phyloP scores from a whole-genome alignment of 2,888 invertebrate genomes.

The Diaperis boleti region DNA sequence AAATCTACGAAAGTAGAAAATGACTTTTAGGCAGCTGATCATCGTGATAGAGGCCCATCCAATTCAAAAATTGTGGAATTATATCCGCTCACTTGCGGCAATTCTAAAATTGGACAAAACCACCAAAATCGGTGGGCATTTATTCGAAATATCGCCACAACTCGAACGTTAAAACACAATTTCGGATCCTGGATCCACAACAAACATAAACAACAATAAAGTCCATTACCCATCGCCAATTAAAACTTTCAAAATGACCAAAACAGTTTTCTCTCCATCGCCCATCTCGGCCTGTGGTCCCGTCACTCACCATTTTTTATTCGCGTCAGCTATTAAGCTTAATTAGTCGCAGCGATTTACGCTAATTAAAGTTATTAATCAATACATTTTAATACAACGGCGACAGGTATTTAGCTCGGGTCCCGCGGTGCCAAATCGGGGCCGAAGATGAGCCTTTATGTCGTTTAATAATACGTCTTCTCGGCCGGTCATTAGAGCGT shows the following conservation, averaged over 20 bases:
- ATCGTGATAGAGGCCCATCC: too few species aligned
- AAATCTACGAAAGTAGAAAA: too few species aligned
- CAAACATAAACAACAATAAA: too few species aligned
- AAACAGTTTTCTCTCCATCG: neutral
- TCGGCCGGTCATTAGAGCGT: constrained; percentile 31
- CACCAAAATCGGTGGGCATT: too few species aligned
- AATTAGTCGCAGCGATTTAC: constrained; percentile 42
- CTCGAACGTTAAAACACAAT: too few species aligned
- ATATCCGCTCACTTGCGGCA: too few species aligned
- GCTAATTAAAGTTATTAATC: constrained; percentile 45
- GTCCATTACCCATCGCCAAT: neutral
- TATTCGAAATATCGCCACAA: too few species aligned
- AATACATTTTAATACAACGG: constrained; percentile 18
- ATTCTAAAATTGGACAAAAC: too few species aligned
- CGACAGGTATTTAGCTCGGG: constrained; percentile 10
- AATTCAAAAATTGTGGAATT: too few species aligned
- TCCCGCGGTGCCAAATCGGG: constrained; percentile 15
- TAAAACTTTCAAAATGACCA: neutral
- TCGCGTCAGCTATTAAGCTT: constrained; percentile 32
- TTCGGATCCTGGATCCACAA: too few species aligned
- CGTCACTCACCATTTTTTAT: neutral
- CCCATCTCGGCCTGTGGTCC: constrained; percentile 5
- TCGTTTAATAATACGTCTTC: constrained; percentile 38
- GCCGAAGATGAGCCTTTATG: constrained; percentile 23
- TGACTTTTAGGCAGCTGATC: too few species aligned